These are phyloP conservation scores for Poliocrania exsul DNA, from an alignment of 2,797 vertebrate genomes.

Conservation along the genomic window DNA sequence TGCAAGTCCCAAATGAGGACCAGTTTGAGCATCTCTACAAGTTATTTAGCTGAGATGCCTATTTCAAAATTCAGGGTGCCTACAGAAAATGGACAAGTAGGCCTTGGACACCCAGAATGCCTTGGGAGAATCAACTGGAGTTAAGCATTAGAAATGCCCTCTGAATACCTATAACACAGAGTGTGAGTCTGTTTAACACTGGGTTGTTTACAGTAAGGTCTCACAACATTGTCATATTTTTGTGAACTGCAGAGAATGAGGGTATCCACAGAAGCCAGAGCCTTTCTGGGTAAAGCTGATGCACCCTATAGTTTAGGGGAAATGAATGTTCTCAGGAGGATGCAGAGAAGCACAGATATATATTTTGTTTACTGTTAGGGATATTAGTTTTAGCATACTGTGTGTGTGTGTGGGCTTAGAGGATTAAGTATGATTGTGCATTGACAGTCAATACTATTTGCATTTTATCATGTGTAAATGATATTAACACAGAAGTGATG, in stretches of 20 bases:
- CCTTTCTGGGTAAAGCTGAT: not conserved
- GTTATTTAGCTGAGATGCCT: not conserved
- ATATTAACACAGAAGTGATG: conserved; percentile 58
- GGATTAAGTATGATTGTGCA: conserved; percentile 40
- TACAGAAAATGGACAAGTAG: not conserved
- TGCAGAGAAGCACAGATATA: not conserved
- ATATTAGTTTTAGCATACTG: conserved; percentile 22
- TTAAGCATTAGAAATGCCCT: not conserved
- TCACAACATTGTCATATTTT: not conserved
- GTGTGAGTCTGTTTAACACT: not conserved
- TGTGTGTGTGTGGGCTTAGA: conserved; percentile 13
- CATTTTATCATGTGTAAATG: conserved; percentile 63
- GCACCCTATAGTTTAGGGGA: not conserved
- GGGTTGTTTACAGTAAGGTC: not conserved
- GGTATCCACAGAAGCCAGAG: not conserved
- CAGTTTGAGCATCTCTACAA: not conserved
- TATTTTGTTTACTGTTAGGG: conserved; percentile 48
- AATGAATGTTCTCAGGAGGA: not conserved
- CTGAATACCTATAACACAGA: not conserved
- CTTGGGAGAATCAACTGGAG: not conserved
- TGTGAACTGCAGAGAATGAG: not conserved
- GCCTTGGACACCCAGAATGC: not conserved
- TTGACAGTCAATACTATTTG: conserved; percentile 51
- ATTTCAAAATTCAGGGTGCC: not conserved
- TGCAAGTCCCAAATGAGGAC: not conserved